phyloP scores from a whole-genome alignment of 2,797 vertebrate genomes.

The Molothrus ater region DNA sequence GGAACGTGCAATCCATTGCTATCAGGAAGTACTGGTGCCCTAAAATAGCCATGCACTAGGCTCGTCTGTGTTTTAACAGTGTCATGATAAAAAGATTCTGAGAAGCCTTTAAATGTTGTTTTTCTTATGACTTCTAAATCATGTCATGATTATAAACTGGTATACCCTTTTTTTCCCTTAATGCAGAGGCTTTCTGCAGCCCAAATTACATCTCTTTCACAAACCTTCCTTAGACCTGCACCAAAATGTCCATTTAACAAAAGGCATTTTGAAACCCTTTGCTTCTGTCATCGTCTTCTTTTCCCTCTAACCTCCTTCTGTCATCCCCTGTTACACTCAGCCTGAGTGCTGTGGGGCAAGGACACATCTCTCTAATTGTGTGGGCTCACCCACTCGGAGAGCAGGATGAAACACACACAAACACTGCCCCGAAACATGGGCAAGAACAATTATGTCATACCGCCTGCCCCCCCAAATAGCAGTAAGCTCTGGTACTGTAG shows the following conservation, averaged over 20 bases:
- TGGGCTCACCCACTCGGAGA: neutral
- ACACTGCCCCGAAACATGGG: neutral
- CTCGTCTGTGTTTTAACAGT: neutral
- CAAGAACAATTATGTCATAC: neutral
- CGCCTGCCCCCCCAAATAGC: fast-evolving
- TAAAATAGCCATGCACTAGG: neutral
- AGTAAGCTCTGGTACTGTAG: neutral
- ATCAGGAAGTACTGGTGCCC: neutral
- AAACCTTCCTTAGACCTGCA: neutral
- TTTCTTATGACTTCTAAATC: neutral
- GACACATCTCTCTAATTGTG: neutral
- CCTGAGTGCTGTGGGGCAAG: neutral
- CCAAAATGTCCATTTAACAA: constrained; percentile 3
- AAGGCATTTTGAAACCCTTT: constrained; percentile 15
- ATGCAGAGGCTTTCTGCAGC: constrained; percentile 2
- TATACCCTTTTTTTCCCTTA: neutral
- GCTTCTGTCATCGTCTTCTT: neutral
- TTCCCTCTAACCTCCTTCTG: constrained; percentile 46
- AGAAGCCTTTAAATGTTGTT: neutral
- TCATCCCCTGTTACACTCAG: constrained; percentile 17
- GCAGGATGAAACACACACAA: neutral
- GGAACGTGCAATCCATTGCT: neutral
- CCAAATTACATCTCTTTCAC: neutral
- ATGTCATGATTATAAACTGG: neutral
- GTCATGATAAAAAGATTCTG: neutral